Evolutionary conservation across 2,797 vertebrate genomes (phyloP).

Genomic region (Malacoctenus gilli): DNA sequence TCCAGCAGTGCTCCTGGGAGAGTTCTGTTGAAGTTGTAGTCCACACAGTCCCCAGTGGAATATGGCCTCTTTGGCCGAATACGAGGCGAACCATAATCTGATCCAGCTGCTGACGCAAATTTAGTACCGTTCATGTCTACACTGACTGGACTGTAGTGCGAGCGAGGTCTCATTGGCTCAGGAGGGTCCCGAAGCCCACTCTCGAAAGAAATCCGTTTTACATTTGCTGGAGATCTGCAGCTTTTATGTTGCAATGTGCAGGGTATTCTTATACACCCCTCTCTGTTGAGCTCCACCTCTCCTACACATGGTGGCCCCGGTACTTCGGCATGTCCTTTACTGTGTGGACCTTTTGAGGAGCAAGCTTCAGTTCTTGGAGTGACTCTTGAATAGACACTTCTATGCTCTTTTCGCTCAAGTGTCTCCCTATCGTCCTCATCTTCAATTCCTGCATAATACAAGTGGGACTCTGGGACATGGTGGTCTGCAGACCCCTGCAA

Average conservation of each 20-base stretch:
- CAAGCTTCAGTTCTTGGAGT: slow-evolving; percentile 64
- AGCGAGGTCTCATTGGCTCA: slow-evolving; percentile 29
- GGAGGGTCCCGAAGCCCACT: slow-evolving; percentile 46
- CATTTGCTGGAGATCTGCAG: slow-evolving; percentile 49
- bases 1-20: slow-evolving; percentile 51
- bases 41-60: slow-evolving; percentile 73
- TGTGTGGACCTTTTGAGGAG: slow-evolving; percentile 62
- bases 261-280: slow-evolving; percentile 82
- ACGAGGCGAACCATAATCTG: slow-evolving; percentile 50
- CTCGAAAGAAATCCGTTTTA: slow-evolving; percentile 71
- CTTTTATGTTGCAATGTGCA: slow-evolving; percentile 77
- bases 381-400: slow-evolving; percentile 48
- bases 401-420: slow-evolving; percentile 65
- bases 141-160: slow-evolving; percentile 25
- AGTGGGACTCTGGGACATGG: slow-evolving; percentile 75
- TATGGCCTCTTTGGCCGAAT: slow-evolving; percentile 68
- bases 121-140: slow-evolving; percentile 64
- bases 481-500: slow-evolving; percentile 87
- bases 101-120: slow-evolving; percentile 39
- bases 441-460: slow-evolving; percentile 83
- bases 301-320: slow-evolving; percentile 73
- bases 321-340: slow-evolving; percentile 53
- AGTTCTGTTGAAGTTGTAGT: slow-evolving; percentile 70
- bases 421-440: slow-evolving; percentile 77
- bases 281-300: slow-evolving; percentile 84